Evolutionary conservation across 1,140 invertebrate genomes (phyloP).

Genomic region (Pygmarrhopalites habei): DNA sequence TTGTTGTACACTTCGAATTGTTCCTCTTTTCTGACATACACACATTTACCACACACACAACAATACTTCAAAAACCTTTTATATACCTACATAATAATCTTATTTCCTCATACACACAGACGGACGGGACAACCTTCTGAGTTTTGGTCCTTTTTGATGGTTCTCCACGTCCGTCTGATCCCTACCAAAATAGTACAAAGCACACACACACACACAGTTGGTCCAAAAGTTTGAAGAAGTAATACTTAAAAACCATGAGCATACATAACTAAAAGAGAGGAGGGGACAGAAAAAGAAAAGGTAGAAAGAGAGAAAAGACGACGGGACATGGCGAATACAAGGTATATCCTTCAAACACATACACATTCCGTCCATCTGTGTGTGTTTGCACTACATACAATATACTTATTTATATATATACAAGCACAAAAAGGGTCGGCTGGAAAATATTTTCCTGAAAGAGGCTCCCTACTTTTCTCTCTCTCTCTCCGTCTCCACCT

Average conservation of each 20-base stretch:
- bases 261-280: conserved; percentile 6
- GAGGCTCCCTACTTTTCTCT: conserved; percentile 6
- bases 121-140: too few species aligned
- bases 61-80: too few species aligned
- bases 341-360: too few species aligned
- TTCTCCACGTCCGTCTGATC: not conserved
- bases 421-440: not conserved
- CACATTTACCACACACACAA: too few species aligned
- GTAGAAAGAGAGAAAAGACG: too few species aligned
- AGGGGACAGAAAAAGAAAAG: not conserved
- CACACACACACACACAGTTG: not conserved
- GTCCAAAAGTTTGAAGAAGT: not conserved
- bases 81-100: too few species aligned
- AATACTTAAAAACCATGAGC: conserved; percentile 7
- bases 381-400: too few species aligned
- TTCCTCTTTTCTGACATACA: not conserved
- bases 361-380: too few species aligned
- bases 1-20: not conserved
- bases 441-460: conserved; percentile 14
- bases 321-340: too few species aligned
- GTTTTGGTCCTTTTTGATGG: not conserved
- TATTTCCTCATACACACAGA: too few species aligned
- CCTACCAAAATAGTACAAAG: not conserved
- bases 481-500: not conserved
- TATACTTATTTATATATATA: too few species aligned